Evolutionary conservation across 92 coral and sea anemone genomes (phyloP), one percentile per base, ranked within the genome.

Genomic region (Pocillopora grandis): DNA sequence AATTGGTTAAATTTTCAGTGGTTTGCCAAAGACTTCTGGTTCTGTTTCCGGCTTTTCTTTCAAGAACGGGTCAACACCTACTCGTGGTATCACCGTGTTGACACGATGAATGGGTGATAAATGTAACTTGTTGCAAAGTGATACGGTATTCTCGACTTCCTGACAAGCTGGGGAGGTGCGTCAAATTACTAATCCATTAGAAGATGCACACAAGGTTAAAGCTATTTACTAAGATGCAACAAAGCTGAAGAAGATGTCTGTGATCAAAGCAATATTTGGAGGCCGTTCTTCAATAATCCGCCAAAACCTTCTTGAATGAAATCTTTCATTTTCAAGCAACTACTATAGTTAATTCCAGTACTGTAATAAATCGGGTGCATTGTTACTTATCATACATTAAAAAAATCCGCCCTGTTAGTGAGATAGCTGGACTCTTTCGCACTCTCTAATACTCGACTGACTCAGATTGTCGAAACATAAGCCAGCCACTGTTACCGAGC

Each of bases 91-190:
- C 35, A 72, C 20, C 12, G 78, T 74, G 80, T 49, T 83, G 86
- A 83, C 73, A 74, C 9, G 31, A 63, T 83, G 79, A 83, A 83
- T 83, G 86, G 86, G 85, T 81, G 80, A 83, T 75, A 83, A 83
- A 83, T 42, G 52, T 73, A 31, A 67, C 12, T 31, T 62, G 56
- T 57, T 20, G 86, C 64, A 83, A 83, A 27, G 64, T 83, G 57
- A 83, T 83, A 7, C 52, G 52, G 5, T 7, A 73, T 49, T 64
- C 64, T 57, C 6, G 80, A 74, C 80, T 83, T 83, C 80, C 86
- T 83, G 80, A 62, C 62, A 35, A 20, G 36, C 73, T 71, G 80
- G 86, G 85, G 85, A 81, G 78, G 85, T 35, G 69, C 71, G 70
- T 60, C 23, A 64, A 52, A 52, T 83, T 63, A 83, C 86, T 48